phyloP scores from a whole-genome alignment of 2,113 vertebrate genomes.

The Mormyrus lacerda region DNA sequence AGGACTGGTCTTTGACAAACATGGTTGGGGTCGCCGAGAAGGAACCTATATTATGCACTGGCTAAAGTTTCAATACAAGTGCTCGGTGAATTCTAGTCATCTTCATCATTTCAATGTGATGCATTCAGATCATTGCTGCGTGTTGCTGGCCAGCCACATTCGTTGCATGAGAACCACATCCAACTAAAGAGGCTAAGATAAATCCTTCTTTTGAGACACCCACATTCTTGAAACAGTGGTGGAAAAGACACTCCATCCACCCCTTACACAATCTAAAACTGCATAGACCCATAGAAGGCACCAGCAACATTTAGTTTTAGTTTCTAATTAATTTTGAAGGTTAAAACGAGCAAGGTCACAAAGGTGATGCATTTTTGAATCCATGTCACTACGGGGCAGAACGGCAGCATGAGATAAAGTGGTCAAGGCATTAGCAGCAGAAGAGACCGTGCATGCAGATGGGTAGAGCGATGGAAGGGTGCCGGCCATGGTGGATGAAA shows the following conservation, averaged over 20 bases:
- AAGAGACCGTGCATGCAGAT: neutral
- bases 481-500: neutral
- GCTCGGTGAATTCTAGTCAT: neutral
- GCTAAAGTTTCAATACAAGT: neutral
- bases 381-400: neutral
- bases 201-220: neutral
- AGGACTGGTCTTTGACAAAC: conserved; percentile 27
- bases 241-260: neutral
- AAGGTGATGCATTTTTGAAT: neutral
- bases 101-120: neutral
- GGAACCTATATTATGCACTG: neutral
- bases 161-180: neutral
- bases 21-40: neutral
- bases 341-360: neutral
- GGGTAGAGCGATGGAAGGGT: neutral
- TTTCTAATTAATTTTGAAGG: neutral
- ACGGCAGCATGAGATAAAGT: conserved; percentile 11
- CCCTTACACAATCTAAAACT: neutral
- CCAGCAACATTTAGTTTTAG: neutral
- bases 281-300: neutral
- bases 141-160: neutral
- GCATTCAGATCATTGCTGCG: neutral
- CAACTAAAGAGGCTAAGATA: neutral
- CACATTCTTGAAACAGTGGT: neutral
- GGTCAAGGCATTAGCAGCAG: neutral